Base-by-base conservation (phyloP, 1,140 invertebrate genomes). In the Ooceraea biroi region DNA sequence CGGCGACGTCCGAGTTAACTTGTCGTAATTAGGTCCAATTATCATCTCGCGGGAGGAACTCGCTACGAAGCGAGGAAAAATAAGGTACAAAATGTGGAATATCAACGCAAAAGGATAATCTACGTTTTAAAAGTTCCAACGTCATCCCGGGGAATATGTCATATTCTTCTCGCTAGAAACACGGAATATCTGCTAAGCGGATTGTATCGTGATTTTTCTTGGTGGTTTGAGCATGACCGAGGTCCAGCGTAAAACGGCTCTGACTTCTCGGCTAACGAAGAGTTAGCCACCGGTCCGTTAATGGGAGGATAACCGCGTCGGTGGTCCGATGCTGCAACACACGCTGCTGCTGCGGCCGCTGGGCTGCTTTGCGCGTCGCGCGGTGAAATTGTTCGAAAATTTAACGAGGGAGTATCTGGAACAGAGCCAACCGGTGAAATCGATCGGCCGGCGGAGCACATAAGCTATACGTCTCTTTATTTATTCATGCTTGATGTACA, bases 401-500 rank as follows among this genome's bases (percentile, higher is more conserved):
- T 86, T 89, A 86, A 90, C 80, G 83, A 88, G 78, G 57, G 60
- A 52, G 30, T 86, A 74, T 66, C 68, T 90, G 89, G 89, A 86
- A 85, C 63, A 57, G 8, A 60, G 84, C 88, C 88, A 90, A 85
- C 66, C 25, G 44, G 41, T 17, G 86, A 89, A 89, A 90, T 90
- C 88, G 88, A 90, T 90, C 84, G 88, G 57, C 50, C 48, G 65
- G 52, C 63, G 71, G 65, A 76, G 83, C 83, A 76, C 77, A 84
- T 71, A 84, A 88, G 76, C 83, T 83, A 36, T 36, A 71, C 60
- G 65, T 71, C 82, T 88, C 76, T 85, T 90, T 89, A 89, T 89
- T 90, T 90, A 90, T 90, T 90, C 88, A 90, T 68, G 74, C 76
- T 82, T 60, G 71, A 52, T 78, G 55, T 76, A 69, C 84, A 65